phyloP scores from a whole-genome alignment of 2,888 invertebrate species.

The Drosophila mulleri region DNA sequence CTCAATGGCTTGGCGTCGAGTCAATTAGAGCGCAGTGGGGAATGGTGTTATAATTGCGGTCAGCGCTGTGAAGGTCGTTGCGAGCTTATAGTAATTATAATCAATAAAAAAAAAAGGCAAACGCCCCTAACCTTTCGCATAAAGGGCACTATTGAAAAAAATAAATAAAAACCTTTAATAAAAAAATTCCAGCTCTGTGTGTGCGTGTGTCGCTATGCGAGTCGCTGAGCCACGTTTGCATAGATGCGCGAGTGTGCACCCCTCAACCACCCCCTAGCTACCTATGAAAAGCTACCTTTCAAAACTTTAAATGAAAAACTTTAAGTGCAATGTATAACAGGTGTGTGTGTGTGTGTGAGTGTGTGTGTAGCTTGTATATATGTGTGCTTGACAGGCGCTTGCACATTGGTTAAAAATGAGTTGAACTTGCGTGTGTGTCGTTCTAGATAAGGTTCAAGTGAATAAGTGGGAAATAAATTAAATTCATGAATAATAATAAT shows the following conservation, averaged over 20 bases:
- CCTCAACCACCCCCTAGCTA: constrained; percentile 11
- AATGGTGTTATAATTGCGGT: constrained; percentile 40
- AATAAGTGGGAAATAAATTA: too few species aligned
- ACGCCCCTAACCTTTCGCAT: constrained; percentile 60
- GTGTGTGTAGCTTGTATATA: too few species aligned
- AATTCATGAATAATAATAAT: too few species aligned
- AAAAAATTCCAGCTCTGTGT: constrained; percentile 64
- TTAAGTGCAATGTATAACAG: constrained; percentile 58
- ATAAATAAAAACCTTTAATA: constrained; percentile 29
- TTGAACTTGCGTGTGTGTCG: too few species aligned
- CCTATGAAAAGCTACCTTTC: constrained; percentile 44
- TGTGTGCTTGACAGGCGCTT: constrained; percentile 5
- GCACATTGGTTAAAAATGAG: constrained; percentile 45
- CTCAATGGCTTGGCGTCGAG: constrained; percentile 29
- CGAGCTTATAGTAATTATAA: constrained; percentile 70
- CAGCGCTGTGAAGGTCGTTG: constrained; percentile 61
- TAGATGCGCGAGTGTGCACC: constrained; percentile 27
- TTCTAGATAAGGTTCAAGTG: too few species aligned
- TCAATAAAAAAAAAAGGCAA: constrained; percentile 53
- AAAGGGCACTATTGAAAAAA: constrained; percentile 56
- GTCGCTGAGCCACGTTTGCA: constrained; percentile 68
- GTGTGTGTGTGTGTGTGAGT: constrained; percentile 6
- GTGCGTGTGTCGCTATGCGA: constrained; percentile 57
- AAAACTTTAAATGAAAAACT: constrained; percentile 77
- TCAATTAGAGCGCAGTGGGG: constrained; percentile 61